phyloP scores from a whole-genome alignment of 2,888 invertebrate genomes.

The Brachylomia viminalis region DNA sequence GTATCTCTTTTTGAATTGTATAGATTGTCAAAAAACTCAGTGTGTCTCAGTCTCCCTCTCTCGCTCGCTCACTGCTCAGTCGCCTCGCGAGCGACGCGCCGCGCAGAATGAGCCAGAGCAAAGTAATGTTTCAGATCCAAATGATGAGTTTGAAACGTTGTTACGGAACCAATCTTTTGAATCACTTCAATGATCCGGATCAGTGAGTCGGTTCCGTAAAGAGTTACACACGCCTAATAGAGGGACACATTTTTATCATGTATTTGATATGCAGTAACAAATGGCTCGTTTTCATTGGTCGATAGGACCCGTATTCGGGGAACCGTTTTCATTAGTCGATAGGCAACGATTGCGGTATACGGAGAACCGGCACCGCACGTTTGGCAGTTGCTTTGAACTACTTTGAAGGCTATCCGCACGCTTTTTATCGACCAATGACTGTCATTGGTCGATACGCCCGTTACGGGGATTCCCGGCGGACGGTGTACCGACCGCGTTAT shows the following conservation, averaged over 20 bases:
- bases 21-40: too few species aligned
- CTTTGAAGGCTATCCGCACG: neutral
- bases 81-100: too few species aligned
- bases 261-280: neutral
- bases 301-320: neutral
- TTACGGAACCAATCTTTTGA: too few species aligned
- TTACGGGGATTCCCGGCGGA: neutral
- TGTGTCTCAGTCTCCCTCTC: too few species aligned
- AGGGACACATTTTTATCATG: neutral
- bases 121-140: too few species aligned
- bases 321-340: neutral
- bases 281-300: neutral
- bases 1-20: too few species aligned
- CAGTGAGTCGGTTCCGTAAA: too few species aligned
- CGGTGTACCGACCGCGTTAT: neutral
- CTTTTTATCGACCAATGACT: neutral
- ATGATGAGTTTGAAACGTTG: too few species aligned
- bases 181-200: too few species aligned
- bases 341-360: neutral
- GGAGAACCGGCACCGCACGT: neutral
- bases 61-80: too few species aligned
- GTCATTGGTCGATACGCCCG: neutral
- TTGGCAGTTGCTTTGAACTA: neutral
- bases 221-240: too few species aligned
- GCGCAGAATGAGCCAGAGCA: too few species aligned